Conservation (phyloP, 2,888 invertebrate genomes). For the Baccha elongata region DNA sequence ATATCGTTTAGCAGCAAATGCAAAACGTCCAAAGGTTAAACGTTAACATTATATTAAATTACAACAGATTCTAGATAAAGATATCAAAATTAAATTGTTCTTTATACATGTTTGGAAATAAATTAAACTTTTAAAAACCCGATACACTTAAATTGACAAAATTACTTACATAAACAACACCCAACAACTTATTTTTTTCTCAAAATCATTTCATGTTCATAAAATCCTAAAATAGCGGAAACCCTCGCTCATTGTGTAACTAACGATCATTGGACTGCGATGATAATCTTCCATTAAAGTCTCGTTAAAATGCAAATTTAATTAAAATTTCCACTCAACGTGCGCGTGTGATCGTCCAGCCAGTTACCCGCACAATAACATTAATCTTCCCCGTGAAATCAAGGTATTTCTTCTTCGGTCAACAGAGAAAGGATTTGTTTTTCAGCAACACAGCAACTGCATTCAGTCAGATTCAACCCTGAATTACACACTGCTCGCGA, state of each 20-base stretch:
- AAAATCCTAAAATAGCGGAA: constrained; percentile 32
- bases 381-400: constrained; percentile 31
- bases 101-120: no score
- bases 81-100: no score
- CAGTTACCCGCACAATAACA: constrained; percentile 9
- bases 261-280: not conserved
- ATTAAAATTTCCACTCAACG: constrained; percentile 61
- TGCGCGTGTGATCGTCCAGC: constrained; percentile 29
- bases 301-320: constrained; percentile 65
- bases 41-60: no score
- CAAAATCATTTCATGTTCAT: not conserved
- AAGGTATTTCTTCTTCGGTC: constrained; percentile 7
- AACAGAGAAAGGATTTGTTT: constrained; percentile 52
- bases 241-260: not conserved
- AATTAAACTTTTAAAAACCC: no score
- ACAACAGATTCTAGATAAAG: no score
- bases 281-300: constrained; percentile 33
- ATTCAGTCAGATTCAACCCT: no score
- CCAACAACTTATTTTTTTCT: no score
- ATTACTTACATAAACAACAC: no score
- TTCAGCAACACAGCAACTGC: not conserved
- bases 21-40: no score
- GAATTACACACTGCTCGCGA: constrained; percentile 10
- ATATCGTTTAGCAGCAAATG: no score
- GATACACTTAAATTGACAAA: no score